Evolutionary conservation across 2,113 vertebrate genomes (phyloP), one percentile per base, ranked within the genome.

Genomic region (Aspiorhynchus laticeps): DNA sequence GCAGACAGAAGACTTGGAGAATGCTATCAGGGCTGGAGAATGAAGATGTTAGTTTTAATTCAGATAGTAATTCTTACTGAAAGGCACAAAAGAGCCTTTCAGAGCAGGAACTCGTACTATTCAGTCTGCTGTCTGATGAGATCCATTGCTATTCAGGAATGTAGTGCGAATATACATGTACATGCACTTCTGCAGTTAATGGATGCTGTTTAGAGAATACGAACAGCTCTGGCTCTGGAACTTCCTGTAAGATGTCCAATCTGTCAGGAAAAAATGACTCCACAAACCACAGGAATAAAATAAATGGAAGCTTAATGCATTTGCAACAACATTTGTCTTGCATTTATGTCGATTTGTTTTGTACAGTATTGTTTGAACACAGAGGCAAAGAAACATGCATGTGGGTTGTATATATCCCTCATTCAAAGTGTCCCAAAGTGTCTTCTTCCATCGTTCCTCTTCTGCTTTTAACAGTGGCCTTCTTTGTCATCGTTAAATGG

Each of bases 141-240:
- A 81, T 74, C 48, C 36, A 81, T 86, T 86, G 65, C 33, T 48
- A 74, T 81, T 74, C 85, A 81, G 78, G 85, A 74, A 86, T 71
- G 65, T 53, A 24, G 17, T 81, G 69, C 48, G 38, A 53, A 81
- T 73, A 74, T 61, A 61, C 78, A 80, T 71, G 65, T 14, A 4
- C 8, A 71, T 41, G 78, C 65, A 71, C 46, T 80, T 73, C 31
- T 48, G 28, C 38, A 53, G 41, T 71, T 73, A 83, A 83, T 53
- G 28, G 10, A 21, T 71, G 38, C 61, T 82, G 81, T 71, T 21
- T 83, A 26, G 38, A 31, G 61, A 65, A 65, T 5, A 41, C n/a
- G 2, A 10, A 81, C 41, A 46, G 38, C 33, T 48, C 5, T 24
- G 14, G 38, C 46, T 21, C 61, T 83, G 61, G 26, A 71, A 71